phyloP scores from a whole-genome alignment of 2,888 invertebrate genomes.

The Harmothoe impar region DNA sequence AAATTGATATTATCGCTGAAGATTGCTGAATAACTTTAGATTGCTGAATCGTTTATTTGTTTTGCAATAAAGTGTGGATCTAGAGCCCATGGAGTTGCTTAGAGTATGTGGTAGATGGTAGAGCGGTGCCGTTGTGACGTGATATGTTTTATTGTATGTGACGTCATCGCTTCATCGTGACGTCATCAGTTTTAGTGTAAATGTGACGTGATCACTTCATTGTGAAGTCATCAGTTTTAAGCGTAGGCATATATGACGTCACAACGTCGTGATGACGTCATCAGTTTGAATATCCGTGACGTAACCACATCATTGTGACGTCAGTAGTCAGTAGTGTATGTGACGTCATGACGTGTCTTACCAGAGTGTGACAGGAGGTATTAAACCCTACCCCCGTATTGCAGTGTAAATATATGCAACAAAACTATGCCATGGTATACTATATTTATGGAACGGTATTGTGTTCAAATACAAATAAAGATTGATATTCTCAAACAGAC shows the following conservation, averaged over 20 bases:
- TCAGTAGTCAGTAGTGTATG: neutral
- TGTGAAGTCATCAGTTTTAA: neutral
- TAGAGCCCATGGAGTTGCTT: neutral
- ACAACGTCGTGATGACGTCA: neutral
- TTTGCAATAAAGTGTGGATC: neutral
- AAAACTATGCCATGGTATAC: neutral
- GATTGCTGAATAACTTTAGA: neutral
- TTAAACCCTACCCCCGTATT: neutral
- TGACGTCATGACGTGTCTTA: constrained; percentile 3
- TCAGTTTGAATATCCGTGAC: neutral
- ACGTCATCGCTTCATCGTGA: neutral
- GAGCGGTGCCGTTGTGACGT: neutral
- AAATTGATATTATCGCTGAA: neutral
- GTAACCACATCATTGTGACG: neutral
- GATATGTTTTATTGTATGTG: neutral
- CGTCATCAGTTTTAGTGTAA: neutral
- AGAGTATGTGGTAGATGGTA: neutral
- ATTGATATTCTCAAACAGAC: neutral
- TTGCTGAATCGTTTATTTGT: neutral
- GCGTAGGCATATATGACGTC: neutral
- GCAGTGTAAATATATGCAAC: constrained; percentile 44
- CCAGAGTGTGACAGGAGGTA: neutral
- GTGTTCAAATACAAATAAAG: constrained; percentile 35
- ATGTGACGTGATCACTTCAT: neutral
- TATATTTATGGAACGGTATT: constrained; percentile 45